A percentile compares a stretch with the other conserved stretches of the same genome.
phyloP scores from a whole-genome alignment of 1,140 invertebrate genomes.

The Parasteatoda tepidariorum region DNA sequence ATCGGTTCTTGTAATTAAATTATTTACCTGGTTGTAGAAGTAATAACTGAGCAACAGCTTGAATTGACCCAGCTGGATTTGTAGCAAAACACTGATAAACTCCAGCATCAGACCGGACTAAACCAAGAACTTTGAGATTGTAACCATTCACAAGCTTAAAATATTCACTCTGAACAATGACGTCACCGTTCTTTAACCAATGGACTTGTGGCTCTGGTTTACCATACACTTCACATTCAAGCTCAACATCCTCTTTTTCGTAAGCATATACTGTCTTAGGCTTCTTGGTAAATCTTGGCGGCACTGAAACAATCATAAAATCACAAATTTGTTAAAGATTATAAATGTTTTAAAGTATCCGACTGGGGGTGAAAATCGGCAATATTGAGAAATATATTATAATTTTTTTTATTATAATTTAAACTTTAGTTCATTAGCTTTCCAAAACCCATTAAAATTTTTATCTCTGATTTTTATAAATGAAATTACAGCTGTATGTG shows the following conservation, averaged over 20 bases:
- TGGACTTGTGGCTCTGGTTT: slow-evolving; percentile 88
- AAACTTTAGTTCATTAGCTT: no score
- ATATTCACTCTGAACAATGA: slow-evolving; percentile 88
- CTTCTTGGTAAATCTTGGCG: slow-evolving; percentile 80
- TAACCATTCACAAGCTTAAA: slow-evolving; percentile 79
- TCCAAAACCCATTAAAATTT: no score
- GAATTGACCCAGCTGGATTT: slow-evolving; percentile 87
- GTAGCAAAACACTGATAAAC: slow-evolving; percentile 93
- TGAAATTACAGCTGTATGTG: no score
- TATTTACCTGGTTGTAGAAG: slow-evolving; percentile 82
- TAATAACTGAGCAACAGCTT: slow-evolving; percentile 83
- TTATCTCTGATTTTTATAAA: no score
- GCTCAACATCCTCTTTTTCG: slow-evolving; percentile 86
- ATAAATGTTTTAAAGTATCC: no score
- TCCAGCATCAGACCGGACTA: slow-evolving; percentile 87
- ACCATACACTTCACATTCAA: slow-evolving; percentile 84
- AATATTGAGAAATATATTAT: no score
- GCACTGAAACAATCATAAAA: slow-evolving; percentile 69
- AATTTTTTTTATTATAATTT: no score
- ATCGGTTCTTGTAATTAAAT: no score
- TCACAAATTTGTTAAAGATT: background rate
- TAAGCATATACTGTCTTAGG: slow-evolving; percentile 80
- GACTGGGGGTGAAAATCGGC: no score
- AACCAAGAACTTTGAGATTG: slow-evolving; percentile 89
- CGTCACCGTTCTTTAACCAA: slow-evolving; percentile 85